phyloP scores from a whole-genome alignment of 2,888 invertebrate species.

The Scelioninae gen. 1 region DNA sequence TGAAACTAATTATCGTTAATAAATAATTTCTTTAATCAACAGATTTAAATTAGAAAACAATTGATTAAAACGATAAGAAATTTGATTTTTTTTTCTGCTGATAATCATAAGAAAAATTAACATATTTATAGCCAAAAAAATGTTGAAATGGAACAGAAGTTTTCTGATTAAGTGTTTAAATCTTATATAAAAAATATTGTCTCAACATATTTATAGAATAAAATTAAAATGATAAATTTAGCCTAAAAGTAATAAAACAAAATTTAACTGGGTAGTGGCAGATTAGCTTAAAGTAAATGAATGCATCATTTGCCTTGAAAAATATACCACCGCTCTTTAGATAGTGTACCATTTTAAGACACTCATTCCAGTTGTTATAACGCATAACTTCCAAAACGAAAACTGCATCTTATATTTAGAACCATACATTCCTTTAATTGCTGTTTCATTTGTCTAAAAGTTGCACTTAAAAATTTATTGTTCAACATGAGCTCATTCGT shows the following conservation, averaged over 20 bases:
- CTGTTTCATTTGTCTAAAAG: constrained; percentile 18
- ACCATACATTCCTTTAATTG: constrained; percentile 18
- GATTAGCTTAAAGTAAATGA: constrained; percentile 64
- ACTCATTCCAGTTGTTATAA: constrained; percentile 63
- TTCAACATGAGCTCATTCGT: neutral
- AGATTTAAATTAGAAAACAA: too few relatives aligned
- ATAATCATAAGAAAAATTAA: too few relatives aligned
- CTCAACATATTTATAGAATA: neutral
- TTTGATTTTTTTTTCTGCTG: too few relatives aligned
- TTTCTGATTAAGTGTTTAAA: neutral
- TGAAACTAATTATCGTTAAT: too few relatives aligned
- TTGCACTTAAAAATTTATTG: neutral
- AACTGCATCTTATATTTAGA: constrained; percentile 50
- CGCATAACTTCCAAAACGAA: constrained; percentile 61
- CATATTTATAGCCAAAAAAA: too few relatives aligned
- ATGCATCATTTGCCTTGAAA: constrained; percentile 67
- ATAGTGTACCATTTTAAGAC: constrained; percentile 60
- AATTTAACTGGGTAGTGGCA: constrained; percentile 63
- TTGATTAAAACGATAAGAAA: too few relatives aligned
- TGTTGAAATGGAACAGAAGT: too few relatives aligned
- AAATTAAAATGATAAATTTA: constrained; percentile 53
- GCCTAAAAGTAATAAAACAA: constrained; percentile 53
- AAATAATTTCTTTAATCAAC: too few relatives aligned
- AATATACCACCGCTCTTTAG: constrained; percentile 58
- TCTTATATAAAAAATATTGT: neutral